A percentile compares a stretch with the other conserved stretches of the same genome.
Conservation (phyloP, 2,888 invertebrate species). For the Elegia similella region DNA sequence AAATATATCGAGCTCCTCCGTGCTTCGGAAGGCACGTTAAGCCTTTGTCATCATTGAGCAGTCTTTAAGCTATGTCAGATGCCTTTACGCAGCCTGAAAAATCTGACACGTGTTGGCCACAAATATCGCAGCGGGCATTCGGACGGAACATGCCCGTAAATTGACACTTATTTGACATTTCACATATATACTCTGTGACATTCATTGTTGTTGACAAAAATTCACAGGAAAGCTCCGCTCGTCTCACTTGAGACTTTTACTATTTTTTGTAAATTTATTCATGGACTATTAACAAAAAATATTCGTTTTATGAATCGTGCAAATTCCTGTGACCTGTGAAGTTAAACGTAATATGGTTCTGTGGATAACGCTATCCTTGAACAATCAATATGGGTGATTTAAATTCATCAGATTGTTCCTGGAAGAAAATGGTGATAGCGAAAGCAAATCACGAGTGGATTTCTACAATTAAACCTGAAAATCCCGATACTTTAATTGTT, state of each 20-base stretch:
- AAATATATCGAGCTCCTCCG: no score
- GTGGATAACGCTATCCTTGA: conserved; percentile 70
- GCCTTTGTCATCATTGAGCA: no score
- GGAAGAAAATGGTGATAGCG: conserved; percentile 73
- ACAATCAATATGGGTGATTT: conserved; percentile 78
- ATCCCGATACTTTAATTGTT: conserved; percentile 12
- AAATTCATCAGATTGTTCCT: conserved; percentile 59
- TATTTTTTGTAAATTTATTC: not conserved
- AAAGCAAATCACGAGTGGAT: conserved; percentile 68
- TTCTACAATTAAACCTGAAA: conserved; percentile 52
- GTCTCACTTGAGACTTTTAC: not conserved
- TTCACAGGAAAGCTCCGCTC: no score
- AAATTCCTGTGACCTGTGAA: not conserved
- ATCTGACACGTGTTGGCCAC: no score
- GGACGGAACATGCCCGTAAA: no score
- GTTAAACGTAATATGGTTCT: conserved; percentile 61
- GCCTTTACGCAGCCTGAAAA: no score
- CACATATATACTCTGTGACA: no score
- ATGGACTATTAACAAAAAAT: not conserved
- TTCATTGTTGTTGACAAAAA: no score
- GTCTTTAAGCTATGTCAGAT: no score
- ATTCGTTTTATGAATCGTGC: not conserved
- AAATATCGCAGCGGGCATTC: no score
- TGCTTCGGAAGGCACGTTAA: no score
- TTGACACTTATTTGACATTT: no score